Evolutionary conservation across 2,888 invertebrate species (phyloP).

Genomic region (Lobophora halterata): DNA sequence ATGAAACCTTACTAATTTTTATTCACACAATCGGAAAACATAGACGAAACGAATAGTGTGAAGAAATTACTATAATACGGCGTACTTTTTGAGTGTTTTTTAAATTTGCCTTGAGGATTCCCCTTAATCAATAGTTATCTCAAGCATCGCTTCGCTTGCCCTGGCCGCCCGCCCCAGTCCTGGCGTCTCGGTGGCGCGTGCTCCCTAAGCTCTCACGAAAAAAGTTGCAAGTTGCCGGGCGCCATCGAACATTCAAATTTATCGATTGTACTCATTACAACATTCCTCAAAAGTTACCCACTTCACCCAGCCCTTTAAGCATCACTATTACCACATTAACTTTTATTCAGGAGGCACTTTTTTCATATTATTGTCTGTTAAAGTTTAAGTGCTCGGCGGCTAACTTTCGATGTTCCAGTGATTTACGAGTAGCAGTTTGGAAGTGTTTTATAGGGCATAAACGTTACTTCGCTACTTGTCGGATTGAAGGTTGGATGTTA

Average conservation of each 20-base stretch:
- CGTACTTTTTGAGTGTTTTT: too few species aligned
- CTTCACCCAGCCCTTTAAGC: slow-evolving; percentile 72
- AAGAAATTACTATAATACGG: too few species aligned
- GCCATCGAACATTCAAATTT: slow-evolving; percentile 80
- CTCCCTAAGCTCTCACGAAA: slow-evolving; percentile 69
- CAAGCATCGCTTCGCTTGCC: slow-evolving; percentile 21
- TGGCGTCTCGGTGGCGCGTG: slow-evolving; percentile 71
- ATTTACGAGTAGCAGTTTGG: slow-evolving; percentile 75
- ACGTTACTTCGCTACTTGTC: slow-evolving; percentile 76
- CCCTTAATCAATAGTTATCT: neutral
- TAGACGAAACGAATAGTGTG: too few species aligned
- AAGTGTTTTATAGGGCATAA: slow-evolving; percentile 80
- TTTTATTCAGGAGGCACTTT: slow-evolving; percentile 72
- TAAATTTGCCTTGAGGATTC: too few species aligned
- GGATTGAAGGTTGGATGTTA: slow-evolving; percentile 72
- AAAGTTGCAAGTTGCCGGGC: slow-evolving; percentile 79
- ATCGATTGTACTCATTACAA: slow-evolving; percentile 79
- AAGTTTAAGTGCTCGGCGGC: slow-evolving; percentile 78
- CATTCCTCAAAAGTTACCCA: slow-evolving; percentile 77
- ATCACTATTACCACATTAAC: slow-evolving; percentile 71
- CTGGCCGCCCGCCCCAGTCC: slow-evolving; percentile 33
- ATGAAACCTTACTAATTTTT: too few species aligned
- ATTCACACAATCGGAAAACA: too few species aligned
- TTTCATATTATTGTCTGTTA: slow-evolving; percentile 80
- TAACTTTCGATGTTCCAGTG: slow-evolving; percentile 63